Percentiles rank a stretch among this genome's conserved stretches.
Conservation (phyloP, 2,113 vertebrate genomes). For the Psephotus haematonotus region DNA sequence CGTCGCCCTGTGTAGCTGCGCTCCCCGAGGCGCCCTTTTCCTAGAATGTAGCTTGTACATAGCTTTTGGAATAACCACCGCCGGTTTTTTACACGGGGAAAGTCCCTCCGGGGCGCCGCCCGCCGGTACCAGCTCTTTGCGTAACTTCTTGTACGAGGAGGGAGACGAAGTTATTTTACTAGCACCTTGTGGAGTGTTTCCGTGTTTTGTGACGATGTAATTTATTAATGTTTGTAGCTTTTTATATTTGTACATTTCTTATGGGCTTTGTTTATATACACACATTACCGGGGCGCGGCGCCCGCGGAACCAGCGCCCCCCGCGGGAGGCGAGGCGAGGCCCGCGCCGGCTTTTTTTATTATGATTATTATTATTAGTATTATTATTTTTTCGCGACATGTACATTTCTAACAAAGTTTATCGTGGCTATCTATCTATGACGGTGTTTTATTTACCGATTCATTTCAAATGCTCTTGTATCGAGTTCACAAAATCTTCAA, state of each 20-base stretch:
- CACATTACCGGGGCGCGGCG: constrained; percentile 86
- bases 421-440: constrained; percentile 84
- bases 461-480: constrained; percentile 88
- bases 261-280: constrained; percentile 94
- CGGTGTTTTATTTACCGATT: constrained; percentile 89
- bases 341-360: constrained; percentile 78
- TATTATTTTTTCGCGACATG: constrained; percentile 85
- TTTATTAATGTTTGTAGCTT: constrained; percentile 99
- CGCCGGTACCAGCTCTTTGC: constrained; percentile 88
- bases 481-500: constrained; percentile 82
- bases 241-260: constrained; percentile 99
- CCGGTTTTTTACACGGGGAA: constrained; percentile 89
- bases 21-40: constrained; percentile 81
- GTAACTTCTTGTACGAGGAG: constrained; percentile 87
- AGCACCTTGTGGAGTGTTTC: constrained; percentile 99
- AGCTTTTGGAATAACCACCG: constrained; percentile 89
- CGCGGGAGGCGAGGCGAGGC: background rate
- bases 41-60: constrained; percentile 99
- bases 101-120: constrained; percentile 76
- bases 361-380: constrained; percentile 73
- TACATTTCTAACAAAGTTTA: constrained; percentile 91
- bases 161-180: constrained; percentile 93
- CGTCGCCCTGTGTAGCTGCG: constrained; percentile 74
- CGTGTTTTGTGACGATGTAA: constrained; percentile 99
- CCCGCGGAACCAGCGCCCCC: constrained; percentile 71